A percentile compares a stretch with the other conserved stretches of the same genome.
phyloP scores from a whole-genome alignment of 2,797 vertebrate genomes.

The Amniataba percoides region DNA sequence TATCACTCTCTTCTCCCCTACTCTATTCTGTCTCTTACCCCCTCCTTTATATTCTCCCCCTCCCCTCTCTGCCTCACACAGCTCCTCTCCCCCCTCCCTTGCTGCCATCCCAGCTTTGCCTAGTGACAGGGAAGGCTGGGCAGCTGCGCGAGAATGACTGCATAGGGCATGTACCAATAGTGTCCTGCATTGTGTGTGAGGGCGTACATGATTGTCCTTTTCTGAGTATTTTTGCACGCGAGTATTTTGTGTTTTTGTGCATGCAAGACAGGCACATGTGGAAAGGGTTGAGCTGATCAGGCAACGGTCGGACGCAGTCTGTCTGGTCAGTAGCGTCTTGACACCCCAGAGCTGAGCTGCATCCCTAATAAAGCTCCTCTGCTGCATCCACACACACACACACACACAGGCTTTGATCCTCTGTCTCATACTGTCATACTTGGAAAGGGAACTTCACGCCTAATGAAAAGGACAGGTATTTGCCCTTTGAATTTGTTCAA shows the following conservation, averaged over 20 bases:
- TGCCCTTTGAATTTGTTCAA: conserved; percentile 33
- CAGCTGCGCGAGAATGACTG: conserved; percentile 9
- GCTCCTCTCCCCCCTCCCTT: conserved; percentile 28
- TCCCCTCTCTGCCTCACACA: conserved; percentile 19
- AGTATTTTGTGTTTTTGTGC: conserved; percentile 9
- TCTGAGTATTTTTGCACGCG: conserved; percentile 3
- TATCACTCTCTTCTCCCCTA: conserved; percentile 12
- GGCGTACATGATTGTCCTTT: background rate
- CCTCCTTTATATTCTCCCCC: conserved; percentile 30
- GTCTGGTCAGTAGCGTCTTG: conserved; percentile 25
- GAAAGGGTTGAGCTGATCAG: conserved; percentile 29
- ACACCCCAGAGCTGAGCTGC: conserved; percentile 44
- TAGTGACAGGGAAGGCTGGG: conserved; percentile 63
- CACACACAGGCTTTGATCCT: conserved; percentile 20
- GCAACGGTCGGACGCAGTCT: background rate
- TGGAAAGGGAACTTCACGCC: conserved; percentile 19
- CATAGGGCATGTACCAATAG: background rate
- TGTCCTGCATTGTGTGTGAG: background rate
- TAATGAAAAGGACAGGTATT: conserved; percentile 32
- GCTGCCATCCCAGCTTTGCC: conserved; percentile 69
- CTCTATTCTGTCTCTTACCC: conserved; percentile 28
- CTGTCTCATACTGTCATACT: conserved; percentile 11
- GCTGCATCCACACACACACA: conserved; percentile 21
- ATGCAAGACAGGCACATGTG: conserved; percentile 2
- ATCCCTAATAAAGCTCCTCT: conserved; percentile 38